phyloP scores from a whole-genome alignment of 2,113 vertebrate genomes.

The Seriola rivoliana region DNA sequence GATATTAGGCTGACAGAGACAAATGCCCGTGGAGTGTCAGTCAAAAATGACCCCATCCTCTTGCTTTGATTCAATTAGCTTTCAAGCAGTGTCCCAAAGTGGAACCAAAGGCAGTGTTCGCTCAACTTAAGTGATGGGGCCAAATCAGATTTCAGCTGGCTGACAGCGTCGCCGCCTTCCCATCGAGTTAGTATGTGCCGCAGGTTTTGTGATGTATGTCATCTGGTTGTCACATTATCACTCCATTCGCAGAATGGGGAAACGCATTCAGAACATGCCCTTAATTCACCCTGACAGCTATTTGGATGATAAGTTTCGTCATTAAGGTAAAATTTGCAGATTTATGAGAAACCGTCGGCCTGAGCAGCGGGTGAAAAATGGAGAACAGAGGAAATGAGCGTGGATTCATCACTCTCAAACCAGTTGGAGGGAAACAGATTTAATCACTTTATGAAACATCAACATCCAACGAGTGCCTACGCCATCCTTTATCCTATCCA shows the following conservation, averaged over 20 bases:
- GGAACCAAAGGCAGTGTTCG: constrained; percentile 60
- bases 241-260: not conserved
- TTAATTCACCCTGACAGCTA: constrained; percentile 40
- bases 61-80: constrained; percentile 72
- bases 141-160: constrained; percentile 61
- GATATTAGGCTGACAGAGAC: constrained; percentile 79
- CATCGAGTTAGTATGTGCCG: constrained; percentile 29
- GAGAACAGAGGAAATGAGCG: not conserved
- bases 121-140: constrained; percentile 50
- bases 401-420: constrained; percentile 33
- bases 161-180: constrained; percentile 51
- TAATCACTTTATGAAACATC: constrained; percentile 39
- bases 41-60: constrained; percentile 68
- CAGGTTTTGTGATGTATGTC: constrained; percentile 47
- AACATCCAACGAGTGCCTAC: constrained; percentile 7
- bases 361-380: not conserved
- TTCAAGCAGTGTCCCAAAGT: constrained; percentile 57
- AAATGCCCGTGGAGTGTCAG: constrained; percentile 68
- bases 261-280: constrained; percentile 1
- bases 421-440: constrained; percentile 20
- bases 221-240: constrained; percentile 55
- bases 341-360: constrained; percentile 19
- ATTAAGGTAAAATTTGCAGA: constrained; percentile 36
- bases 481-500: constrained; percentile 23
- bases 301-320: constrained; percentile 20